Conservation (phyloP, 2,113 vertebrate species). For the Dendrocopos noguchii region DNA sequence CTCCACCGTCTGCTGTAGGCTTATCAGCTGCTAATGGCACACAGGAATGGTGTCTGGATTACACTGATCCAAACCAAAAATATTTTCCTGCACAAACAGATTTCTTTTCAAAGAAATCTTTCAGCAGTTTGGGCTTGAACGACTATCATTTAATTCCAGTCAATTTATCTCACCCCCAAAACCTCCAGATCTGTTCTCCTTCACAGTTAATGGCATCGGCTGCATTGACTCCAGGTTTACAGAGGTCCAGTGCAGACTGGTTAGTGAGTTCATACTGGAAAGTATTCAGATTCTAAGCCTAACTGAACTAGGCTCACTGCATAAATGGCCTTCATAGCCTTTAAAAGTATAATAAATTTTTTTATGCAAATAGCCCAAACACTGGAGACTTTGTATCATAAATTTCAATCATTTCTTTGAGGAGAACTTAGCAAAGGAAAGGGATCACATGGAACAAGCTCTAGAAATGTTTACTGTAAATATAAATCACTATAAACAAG, state of each 20-base stretch:
- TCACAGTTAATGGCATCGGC: background rate
- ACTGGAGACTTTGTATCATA: background rate
- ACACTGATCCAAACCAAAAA: background rate
- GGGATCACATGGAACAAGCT: background rate
- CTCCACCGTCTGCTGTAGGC: background rate
- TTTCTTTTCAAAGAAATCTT: background rate
- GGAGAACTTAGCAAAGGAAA: background rate
- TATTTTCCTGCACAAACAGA: background rate
- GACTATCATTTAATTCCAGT: background rate
- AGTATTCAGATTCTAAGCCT: background rate
- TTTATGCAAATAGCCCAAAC: background rate
- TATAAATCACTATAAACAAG: background rate
- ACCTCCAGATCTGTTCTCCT: background rate
- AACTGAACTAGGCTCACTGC: background rate
- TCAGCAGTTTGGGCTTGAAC: background rate
- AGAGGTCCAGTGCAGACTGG: background rate
- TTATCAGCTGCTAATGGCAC: conserved; percentile 32
- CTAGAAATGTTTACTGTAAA: background rate
- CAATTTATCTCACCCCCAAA: background rate
- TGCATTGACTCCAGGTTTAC: background rate
- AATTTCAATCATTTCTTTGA: background rate
- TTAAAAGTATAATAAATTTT: background rate
- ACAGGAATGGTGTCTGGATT: background rate
- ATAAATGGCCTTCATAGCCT: background rate
- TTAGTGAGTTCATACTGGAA: background rate